Conservation (phyloP, 2,888 invertebrate genomes). For the Scaptodrosophila latifasciaeformis region DNA sequence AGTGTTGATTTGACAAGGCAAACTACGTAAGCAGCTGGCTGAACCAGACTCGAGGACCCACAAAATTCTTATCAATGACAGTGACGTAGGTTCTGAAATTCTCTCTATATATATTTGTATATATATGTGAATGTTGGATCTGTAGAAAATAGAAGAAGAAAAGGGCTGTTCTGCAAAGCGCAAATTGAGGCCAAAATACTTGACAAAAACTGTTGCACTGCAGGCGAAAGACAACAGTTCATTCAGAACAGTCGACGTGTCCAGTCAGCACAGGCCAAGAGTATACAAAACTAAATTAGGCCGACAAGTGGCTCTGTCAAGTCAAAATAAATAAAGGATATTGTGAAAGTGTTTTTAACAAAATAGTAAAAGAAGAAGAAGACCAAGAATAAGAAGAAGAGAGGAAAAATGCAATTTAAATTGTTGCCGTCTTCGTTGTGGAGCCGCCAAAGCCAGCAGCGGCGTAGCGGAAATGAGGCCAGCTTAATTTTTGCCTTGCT, state of each 20-base stretch:
- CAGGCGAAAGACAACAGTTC: constrained; percentile 60
- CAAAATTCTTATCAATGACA: constrained; percentile 61
- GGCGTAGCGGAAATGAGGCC: constrained; percentile 15
- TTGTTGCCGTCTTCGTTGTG: too few species aligned
- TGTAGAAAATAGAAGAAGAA: too few species aligned
- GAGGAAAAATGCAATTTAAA: too few species aligned
- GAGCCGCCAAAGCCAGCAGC: too few species aligned
- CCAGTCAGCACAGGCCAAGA: constrained; percentile 59
- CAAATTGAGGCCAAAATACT: constrained; percentile 69
- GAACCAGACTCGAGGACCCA: constrained; percentile 13
- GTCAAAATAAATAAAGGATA: neutral
- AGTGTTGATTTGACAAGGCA: neutral
- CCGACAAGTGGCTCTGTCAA: constrained; percentile 13
- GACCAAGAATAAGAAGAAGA: too few species aligned
- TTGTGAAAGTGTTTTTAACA: too few species aligned
- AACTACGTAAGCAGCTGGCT: constrained; percentile 22
- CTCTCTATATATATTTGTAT: too few species aligned
- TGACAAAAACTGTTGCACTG: constrained; percentile 73
- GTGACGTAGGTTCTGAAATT: constrained; percentile 58
- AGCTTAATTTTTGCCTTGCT: constrained; percentile 43
- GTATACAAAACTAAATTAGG: constrained; percentile 1
- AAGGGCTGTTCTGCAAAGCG: constrained; percentile 39
- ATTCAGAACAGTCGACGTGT: constrained; percentile 70
- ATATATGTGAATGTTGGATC: too few species aligned
- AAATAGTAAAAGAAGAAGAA: too few species aligned